phyloP scores from a whole-genome alignment of 2,888 invertebrate genomes.

The Drosophila seclusa region DNA sequence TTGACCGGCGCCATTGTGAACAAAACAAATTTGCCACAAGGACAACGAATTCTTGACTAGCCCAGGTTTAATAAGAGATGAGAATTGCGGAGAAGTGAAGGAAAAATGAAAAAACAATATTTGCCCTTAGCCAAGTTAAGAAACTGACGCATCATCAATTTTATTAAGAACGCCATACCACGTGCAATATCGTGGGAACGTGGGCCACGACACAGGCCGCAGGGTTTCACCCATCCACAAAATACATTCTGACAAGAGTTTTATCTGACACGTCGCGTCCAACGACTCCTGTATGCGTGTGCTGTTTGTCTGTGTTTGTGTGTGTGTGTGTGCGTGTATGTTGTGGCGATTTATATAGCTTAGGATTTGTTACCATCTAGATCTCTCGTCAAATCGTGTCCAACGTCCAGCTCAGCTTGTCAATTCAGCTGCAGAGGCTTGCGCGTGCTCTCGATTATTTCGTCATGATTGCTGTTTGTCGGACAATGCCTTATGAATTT shows the following conservation, averaged over 20 bases:
- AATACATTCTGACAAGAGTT: constrained; percentile 77
- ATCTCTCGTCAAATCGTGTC: constrained; percentile 32
- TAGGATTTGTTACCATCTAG: constrained; percentile 68
- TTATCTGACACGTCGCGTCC: constrained; percentile 73
- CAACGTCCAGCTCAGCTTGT: constrained; percentile 32
- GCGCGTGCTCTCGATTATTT: constrained; percentile 42
- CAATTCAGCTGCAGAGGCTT: constrained; percentile 15
- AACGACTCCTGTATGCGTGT: constrained; percentile 30
- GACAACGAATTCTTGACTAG: constrained; percentile 46
- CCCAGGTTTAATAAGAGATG: constrained; percentile 22
- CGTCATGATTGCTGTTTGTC: constrained; percentile 29
- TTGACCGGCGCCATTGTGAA: constrained; percentile 58
- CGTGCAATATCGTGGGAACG: constrained; percentile 24
- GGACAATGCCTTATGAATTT: constrained; percentile 17
- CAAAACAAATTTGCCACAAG: constrained; percentile 53
- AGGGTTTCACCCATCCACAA: constrained; percentile 53
- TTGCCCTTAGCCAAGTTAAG: constrained; percentile 49
- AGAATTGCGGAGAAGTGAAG: constrained; percentile 39
- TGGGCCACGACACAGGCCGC: constrained; percentile 26
- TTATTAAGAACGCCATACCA: constrained; percentile 48
- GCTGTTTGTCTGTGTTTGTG: constrained; percentile 33
- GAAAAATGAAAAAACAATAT: constrained; percentile 75
- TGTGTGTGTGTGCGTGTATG: constrained; percentile 34
- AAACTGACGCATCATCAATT: constrained; percentile 66
- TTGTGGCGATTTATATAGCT: constrained; percentile 71